Evolutionary conservation across 2,888 invertebrate genomes (phyloP).

Genomic region (Lasioglossum leucozonium): DNA sequence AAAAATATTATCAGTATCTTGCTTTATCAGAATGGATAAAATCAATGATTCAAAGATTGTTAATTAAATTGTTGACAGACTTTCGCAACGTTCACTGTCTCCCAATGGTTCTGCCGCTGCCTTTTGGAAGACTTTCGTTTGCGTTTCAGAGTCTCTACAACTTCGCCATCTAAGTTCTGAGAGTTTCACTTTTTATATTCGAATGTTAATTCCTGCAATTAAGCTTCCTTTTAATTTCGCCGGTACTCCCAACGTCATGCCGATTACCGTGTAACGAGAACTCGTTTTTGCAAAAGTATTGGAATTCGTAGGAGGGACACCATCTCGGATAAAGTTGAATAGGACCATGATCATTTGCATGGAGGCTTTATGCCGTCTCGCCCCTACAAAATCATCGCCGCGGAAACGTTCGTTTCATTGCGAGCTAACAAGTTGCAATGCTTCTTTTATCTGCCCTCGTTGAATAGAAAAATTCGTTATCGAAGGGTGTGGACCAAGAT

Average conservation of each 20-base stretch:
- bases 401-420: not conserved
- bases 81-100: not conserved
- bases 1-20: not conserved
- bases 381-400: not conserved
- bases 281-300: not conserved
- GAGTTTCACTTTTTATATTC: slow-evolving; percentile 31
- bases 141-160: not conserved
- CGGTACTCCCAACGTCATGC: not conserved
- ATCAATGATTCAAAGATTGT: not conserved
- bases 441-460: slow-evolving; percentile 1
- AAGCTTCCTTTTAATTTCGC: slow-evolving; percentile 29
- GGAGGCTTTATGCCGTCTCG: not conserved
- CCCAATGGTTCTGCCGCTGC: not conserved
- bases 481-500: not conserved
- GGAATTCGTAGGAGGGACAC: not conserved
- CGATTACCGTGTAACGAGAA: not conserved
- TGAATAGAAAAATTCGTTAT: not conserved
- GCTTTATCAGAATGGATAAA: not conserved
- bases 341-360: not conserved
- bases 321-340: not conserved
- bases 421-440: slow-evolving; percentile 17
- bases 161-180: slow-evolving; percentile 18
- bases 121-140: not conserved
- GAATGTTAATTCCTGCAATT: slow-evolving; percentile 42
- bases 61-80: not conserved